Evolutionary conservation across 2,797 vertebrate species (phyloP).

Genomic region (Cirrhinus mrigala): DNA sequence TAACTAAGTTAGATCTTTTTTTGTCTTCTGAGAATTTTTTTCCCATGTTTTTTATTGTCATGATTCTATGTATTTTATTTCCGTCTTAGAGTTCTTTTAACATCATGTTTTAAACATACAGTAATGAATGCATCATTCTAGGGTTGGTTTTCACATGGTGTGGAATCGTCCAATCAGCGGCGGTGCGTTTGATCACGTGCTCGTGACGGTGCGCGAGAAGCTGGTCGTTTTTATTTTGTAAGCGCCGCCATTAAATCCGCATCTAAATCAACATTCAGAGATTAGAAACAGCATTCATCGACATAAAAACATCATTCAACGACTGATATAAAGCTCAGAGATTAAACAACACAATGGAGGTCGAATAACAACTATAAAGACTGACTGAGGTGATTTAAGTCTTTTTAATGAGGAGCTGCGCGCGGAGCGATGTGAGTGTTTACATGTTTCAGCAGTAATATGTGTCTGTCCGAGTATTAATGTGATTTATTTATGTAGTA

Average conservation of each 20-base stretch:
- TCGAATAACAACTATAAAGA: slow-evolving; percentile 18
- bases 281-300: neutral
- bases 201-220: slow-evolving; percentile 70
- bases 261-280: slow-evolving; percentile 32
- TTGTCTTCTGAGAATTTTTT: no score
- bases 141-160: neutral
- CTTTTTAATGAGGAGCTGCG: slow-evolving; percentile 2
- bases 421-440: slow-evolving; percentile 13
- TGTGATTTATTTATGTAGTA: no score
- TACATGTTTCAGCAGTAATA: neutral
- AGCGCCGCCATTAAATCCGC: slow-evolving; percentile 79
- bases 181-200: slow-evolving; percentile 68
- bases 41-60: no score
- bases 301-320: neutral
- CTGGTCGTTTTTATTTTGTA: slow-evolving; percentile 64
- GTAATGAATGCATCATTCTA: neutral
- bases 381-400: slow-evolving; percentile 63
- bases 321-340: slow-evolving; percentile 24
- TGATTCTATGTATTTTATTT: neutral
- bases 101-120: neutral
- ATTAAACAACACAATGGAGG: slow-evolving; percentile 64
- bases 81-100: neutral
- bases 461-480: neutral
- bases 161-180: slow-evolving; percentile 52
- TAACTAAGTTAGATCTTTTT: neutral